These are phyloP conservation scores for Euura saliciscinereae DNA, from an alignment of 1,140 invertebrate genomes.

Conservation along the genomic window DNA sequence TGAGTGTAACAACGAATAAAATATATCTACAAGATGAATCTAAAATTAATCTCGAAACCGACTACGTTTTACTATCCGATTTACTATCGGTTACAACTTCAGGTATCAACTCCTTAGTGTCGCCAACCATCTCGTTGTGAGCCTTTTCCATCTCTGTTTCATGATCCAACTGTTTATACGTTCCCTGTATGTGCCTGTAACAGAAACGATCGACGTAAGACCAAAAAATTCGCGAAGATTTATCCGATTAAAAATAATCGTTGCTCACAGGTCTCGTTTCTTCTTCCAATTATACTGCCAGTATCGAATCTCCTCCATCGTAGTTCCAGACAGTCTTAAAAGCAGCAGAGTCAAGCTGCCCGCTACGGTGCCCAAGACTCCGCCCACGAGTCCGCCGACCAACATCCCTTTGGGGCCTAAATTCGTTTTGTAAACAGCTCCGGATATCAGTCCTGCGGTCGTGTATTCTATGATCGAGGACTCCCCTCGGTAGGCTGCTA, in stretches of 20 bases:
- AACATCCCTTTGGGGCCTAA: slow-evolving; percentile 68
- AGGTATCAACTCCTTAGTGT: background rate
- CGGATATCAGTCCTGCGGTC: slow-evolving; percentile 66
- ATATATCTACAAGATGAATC: slow-evolving; percentile 6
- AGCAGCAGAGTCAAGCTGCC: slow-evolving; percentile 55
- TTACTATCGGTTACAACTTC: background rate
- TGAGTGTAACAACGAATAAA: slow-evolving; percentile 12
- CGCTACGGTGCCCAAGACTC: slow-evolving; percentile 58
- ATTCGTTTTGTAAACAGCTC: slow-evolving; percentile 66
- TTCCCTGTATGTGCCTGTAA: slow-evolving; percentile 23
- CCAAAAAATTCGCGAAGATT: background rate
- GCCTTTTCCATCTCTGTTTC: background rate
- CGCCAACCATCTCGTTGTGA: background rate
- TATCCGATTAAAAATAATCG: slow-evolving; percentile 9
- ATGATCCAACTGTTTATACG: background rate
- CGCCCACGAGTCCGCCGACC: slow-evolving; percentile 66
- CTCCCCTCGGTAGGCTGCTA: slow-evolving; percentile 70
- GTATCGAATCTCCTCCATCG: slow-evolving; percentile 62
- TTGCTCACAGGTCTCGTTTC: slow-evolving; percentile 40
- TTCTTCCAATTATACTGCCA: slow-evolving; percentile 60
- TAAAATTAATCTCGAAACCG: background rate
- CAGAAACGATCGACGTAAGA: too few relatives aligned
- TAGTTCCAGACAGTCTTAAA: slow-evolving; percentile 57
- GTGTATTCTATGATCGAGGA: slow-evolving; percentile 70
- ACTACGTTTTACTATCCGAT: background rate